Percentiles rank a stretch among this genome's conserved stretches.
Conservation (phyloP, 2,797 vertebrate species). For the Okamejei kenojei region DNA sequence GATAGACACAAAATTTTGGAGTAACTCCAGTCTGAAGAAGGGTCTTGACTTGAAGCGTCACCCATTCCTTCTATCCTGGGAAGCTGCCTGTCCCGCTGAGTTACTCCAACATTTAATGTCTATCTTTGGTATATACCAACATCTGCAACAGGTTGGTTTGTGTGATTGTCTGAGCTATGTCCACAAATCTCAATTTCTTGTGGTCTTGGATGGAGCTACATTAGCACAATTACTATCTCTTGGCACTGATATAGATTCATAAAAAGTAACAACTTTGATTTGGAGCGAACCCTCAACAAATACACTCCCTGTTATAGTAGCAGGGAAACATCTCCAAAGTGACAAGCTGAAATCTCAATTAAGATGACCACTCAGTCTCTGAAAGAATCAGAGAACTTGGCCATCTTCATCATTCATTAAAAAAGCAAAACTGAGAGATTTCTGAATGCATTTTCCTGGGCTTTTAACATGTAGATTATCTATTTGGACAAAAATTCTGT, state of each 20-base stretch:
- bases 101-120: too few species aligned
- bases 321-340: background rate
- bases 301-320: background rate
- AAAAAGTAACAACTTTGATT: background rate
- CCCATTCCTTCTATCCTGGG: too few species aligned
- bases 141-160: too few species aligned
- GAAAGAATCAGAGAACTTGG: background rate
- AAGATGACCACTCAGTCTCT: background rate
- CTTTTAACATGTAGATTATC: background rate
- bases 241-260: background rate
- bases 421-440: background rate
- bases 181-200: too few species aligned
- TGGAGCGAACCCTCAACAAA: background rate
- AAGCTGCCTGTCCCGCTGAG: too few species aligned
- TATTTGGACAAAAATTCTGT: background rate
- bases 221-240: background rate
- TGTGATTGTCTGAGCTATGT: too few species aligned
- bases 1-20: too few species aligned
- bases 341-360: background rate
- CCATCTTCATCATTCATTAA: background rate
- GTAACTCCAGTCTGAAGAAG: too few species aligned
- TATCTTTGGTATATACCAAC: too few species aligned
- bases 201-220: background rate
- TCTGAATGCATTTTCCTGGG: background rate
- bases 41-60: too few species aligned